These are phyloP conservation scores for Rhipidura dahli DNA, from an alignment of 2,113 vertebrate genomes.

Conservation along the genomic window DNA sequence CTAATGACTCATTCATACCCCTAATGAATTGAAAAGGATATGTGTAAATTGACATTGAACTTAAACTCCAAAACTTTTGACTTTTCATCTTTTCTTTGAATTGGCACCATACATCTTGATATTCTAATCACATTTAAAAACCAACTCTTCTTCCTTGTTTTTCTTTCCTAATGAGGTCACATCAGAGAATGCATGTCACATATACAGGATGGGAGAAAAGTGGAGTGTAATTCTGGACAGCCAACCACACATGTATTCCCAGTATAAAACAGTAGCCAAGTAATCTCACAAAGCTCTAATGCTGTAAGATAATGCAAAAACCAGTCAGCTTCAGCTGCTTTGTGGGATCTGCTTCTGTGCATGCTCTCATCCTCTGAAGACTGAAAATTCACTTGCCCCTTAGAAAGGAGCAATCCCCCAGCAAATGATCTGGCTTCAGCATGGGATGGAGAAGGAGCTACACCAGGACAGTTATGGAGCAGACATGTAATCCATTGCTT, in stretches of 20 bases:
- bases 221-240: not conserved
- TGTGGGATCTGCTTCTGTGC: not conserved
- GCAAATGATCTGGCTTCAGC: not conserved
- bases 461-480: not conserved
- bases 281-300: not conserved
- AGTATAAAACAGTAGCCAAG: not conserved
- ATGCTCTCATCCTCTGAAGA: not conserved
- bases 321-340: accelerated
- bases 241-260: not conserved
- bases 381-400: not conserved
- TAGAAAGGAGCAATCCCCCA: not conserved
- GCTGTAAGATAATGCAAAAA: not conserved
- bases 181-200: not conserved
- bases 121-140: not conserved
- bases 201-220: not conserved
- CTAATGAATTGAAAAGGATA: constrained; percentile 40
- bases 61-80: not conserved
- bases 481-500: not conserved
- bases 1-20: constrained; percentile 28
- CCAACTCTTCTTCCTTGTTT: not conserved
- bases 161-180: not conserved
- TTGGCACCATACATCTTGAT: not conserved
- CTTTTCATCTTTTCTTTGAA: not conserved
- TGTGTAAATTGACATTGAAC: not conserved
- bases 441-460: not conserved